These are phyloP conservation scores for Acrossocheilus fasciatus DNA, from an alignment of 2,797 vertebrate species.

Conservation along the genomic window DNA sequence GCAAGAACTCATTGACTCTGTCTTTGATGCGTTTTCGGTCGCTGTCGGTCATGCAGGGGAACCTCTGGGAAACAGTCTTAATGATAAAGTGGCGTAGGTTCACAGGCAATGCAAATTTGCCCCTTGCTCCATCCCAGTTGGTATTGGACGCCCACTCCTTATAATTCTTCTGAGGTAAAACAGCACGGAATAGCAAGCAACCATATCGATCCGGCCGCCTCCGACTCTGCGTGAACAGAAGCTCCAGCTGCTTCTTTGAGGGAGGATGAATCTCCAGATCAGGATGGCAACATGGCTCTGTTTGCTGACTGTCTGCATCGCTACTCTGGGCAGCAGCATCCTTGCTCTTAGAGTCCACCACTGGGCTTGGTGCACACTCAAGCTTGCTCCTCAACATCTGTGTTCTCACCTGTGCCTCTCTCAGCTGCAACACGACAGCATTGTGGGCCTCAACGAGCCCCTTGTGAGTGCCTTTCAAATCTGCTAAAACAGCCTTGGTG, in stretches of 20 bases:
- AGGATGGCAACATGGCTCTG: background rate
- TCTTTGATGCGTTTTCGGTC: background rate
- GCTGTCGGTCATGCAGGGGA: background rate
- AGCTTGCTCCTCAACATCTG: background rate
- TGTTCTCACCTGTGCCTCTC: background rate
- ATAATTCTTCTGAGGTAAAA: background rate
- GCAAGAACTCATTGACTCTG: background rate
- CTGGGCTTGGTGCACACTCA: background rate
- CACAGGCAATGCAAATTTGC: conserved; percentile 1
- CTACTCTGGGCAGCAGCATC: background rate
- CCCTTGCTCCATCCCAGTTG: background rate
- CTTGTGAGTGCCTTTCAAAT: background rate
- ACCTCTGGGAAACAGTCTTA: background rate
- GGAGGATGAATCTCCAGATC: background rate
- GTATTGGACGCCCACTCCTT: background rate
- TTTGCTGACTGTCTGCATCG: background rate
- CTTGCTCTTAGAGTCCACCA: background rate
- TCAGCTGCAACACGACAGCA: background rate
- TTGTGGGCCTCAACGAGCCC: background rate
- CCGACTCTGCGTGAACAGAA: background rate
- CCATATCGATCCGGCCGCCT: background rate
- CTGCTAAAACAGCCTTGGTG: background rate
- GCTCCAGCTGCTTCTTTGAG: background rate
- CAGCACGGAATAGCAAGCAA: background rate
- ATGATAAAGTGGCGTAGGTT: background rate